These are phyloP conservation scores for Neoniphon sammara DNA, from an alignment of 2,797 vertebrate species.

Conservation along the genomic window DNA sequence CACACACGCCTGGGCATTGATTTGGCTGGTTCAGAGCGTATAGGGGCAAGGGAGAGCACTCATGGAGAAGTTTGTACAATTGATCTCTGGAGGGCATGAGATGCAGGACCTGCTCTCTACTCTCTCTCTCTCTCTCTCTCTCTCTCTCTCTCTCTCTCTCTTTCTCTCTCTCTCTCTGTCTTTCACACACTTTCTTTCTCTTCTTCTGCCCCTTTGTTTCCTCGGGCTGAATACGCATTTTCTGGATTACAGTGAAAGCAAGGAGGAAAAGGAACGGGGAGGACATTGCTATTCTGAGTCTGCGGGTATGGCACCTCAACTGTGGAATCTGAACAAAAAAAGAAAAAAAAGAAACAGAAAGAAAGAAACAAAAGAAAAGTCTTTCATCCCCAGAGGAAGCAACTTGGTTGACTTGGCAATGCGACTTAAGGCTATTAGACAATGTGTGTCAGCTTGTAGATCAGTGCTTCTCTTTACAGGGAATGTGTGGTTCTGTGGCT, in stretches of 20 bases:
- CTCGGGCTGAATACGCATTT: constrained; percentile 74
- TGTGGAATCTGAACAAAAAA: constrained; percentile 48
- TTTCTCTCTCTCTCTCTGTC: constrained; percentile 33
- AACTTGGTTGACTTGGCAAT: constrained; percentile 63
- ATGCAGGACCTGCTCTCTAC: constrained; percentile 62
- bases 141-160: constrained; percentile 28
- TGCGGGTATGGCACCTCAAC: constrained; percentile 54
- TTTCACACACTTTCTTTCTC: constrained; percentile 25
- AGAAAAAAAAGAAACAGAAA: constrained; percentile 22
- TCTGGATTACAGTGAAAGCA: constrained; percentile 62
- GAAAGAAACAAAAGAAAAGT: constrained; percentile 36
- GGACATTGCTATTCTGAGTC: constrained; percentile 44
- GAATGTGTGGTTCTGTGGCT: constrained; percentile 48
- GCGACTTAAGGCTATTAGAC: constrained; percentile 60
- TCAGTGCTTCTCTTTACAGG: constrained; percentile 48
- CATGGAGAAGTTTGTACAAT: constrained; percentile 83
- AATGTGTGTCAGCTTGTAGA: constrained; percentile 67
- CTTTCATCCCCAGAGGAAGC: constrained; percentile 65
- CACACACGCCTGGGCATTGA: constrained; percentile 69
- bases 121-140: constrained; percentile 37
- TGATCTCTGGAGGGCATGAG: constrained; percentile 80
- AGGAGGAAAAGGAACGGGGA: constrained; percentile 34
- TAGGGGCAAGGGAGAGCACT: constrained; percentile 72
- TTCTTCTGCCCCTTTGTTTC: constrained; percentile 46
- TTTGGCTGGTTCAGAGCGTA: constrained; percentile 70